Evolutionary conservation across 2,888 invertebrate genomes (phyloP).

Genomic region (Drosophila barbarae): DNA sequence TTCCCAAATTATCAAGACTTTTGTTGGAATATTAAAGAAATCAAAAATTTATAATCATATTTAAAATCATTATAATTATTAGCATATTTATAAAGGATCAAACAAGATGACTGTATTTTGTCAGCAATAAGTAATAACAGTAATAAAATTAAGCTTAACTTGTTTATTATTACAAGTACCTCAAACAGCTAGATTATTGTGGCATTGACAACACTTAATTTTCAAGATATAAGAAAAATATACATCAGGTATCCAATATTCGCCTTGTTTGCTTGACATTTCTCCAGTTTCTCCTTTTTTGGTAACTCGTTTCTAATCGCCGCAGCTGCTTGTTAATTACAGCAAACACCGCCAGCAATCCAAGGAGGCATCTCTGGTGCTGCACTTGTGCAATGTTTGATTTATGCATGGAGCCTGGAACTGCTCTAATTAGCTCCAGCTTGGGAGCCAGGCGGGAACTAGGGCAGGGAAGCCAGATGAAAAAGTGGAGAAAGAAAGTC

Average conservation of each 20-base stretch:
- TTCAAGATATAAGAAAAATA: background rate
- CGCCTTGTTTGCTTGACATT: background rate
- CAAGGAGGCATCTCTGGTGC: slow-evolving; percentile 28
- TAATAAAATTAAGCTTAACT: background rate
- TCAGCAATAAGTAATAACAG: background rate
- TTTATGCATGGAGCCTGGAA: slow-evolving; percentile 54
- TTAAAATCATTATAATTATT: background rate
- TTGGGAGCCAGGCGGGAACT: slow-evolving; percentile 27
- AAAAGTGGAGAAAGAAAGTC: slow-evolving; percentile 14
- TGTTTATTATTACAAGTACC: too few relatives aligned
- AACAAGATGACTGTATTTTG: too few relatives aligned
- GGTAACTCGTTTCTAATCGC: slow-evolving; percentile 62
- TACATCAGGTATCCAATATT: background rate
- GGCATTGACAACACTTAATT: background rate
- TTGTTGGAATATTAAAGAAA: background rate
- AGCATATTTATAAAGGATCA: background rate
- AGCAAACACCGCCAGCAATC: slow-evolving; percentile 66
- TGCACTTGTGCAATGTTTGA: slow-evolving; percentile 69
- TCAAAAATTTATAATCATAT: background rate
- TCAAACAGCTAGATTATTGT: background rate
- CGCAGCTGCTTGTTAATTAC: slow-evolving; percentile 67
- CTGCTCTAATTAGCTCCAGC: slow-evolving; percentile 67
- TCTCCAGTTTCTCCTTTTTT: slow-evolving; percentile 30
- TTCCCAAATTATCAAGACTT: background rate
- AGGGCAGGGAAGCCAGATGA: slow-evolving; percentile 39